Conservation (phyloP, 2,113 vertebrate species). For the Phylloscopus trochiloides region DNA sequence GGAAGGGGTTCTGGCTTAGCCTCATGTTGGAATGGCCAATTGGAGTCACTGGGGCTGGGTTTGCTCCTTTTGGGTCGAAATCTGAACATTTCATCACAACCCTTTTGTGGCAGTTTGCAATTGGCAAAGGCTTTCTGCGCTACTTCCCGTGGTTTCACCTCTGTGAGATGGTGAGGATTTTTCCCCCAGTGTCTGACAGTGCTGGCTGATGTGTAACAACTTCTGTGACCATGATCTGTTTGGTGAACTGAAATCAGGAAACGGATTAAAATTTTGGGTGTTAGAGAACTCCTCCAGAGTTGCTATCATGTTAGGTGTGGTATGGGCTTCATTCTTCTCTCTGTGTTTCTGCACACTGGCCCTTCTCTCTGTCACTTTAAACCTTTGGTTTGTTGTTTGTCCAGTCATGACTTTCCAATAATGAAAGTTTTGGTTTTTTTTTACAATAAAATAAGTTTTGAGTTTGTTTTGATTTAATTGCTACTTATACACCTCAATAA, state of each 20-base stretch:
- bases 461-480: background rate
- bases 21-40: background rate
- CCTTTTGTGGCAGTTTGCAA: background rate
- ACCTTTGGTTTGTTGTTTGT: background rate
- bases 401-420: background rate
- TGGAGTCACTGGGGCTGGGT: background rate
- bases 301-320: accelerated
- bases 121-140: background rate
- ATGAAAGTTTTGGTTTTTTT: background rate
- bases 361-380: background rate
- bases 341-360: background rate
- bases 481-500: background rate
- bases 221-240: background rate
- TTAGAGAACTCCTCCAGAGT: background rate
- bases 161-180: background rate
- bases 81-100: background rate
- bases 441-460: background rate
- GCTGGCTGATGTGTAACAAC: background rate
- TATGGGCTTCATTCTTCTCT: background rate
- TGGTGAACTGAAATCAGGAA: background rate
- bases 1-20: background rate
- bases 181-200: background rate
- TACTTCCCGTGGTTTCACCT: background rate
- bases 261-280: background rate
- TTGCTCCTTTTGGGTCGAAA: background rate